Base-by-base conservation (phyloP, 2,113 vertebrate species). In the Cepphus grylle region DNA sequence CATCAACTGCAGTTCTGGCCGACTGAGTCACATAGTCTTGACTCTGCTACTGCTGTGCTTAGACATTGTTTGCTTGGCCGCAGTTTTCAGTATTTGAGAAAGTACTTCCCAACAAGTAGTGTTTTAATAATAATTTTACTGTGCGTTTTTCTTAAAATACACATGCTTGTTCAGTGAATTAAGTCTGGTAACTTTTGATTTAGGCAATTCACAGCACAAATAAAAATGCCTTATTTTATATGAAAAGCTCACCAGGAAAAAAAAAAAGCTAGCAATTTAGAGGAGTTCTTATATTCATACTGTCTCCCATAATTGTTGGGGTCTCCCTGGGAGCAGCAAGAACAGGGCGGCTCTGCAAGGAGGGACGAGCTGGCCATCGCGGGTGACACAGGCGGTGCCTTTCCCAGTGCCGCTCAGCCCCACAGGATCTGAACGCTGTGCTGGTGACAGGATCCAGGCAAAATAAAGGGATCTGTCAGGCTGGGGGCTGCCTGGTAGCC, bases 401-500 rank as follows among this genome's bases (percentile, higher is more conserved):
- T 62, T 58, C 21, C 32, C 3, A 4, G 3, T 13, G 22, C 10
- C 0, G 50, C 45, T 40, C 18, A 10, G 21, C 27, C 15, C 6
- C 0, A 2, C 1, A 1, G 71, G 20, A 2, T 61, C 17, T 21
- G 45, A 34, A 4, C 25, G 9, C 29, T 40, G 12, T 36, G 32
- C 62, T 77, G 53, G 34, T 42, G 18, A 4, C 53, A 43, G 26
- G 25, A 7, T 29, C 26, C 22, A 38, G 52, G 10, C 12, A 22
- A 15, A 49, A 4, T 2, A 6, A n/a, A 36, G 27, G 40, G 9
- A 12, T n/a, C n/a, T 71, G 9, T 59, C 23, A n/a, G 62, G 45
- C 15, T 15, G 21, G 8, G n/a, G 3, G 4, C 45, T 20, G 1
- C 34, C 12, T 0, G 0, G 7, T 19, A 14, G 52, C 27, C 38